Evolutionary conservation across 1,140 invertebrate species (phyloP).

Genomic region (Metaphire vulgaris): DNA sequence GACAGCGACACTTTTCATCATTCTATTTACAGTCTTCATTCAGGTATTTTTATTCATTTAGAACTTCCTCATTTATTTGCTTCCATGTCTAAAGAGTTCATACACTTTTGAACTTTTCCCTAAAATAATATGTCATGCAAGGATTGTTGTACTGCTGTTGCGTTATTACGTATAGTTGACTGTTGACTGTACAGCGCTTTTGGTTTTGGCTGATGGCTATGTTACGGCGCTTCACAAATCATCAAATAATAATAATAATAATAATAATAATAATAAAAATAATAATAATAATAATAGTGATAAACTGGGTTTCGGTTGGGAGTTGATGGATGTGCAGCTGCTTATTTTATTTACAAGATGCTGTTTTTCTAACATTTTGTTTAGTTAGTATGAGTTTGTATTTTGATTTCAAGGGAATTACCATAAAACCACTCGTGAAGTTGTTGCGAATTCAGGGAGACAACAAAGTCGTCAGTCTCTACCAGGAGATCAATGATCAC

Average conservation of each 20-base stretch:
- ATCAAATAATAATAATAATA: no score
- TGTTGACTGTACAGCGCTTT: no score
- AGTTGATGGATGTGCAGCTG: not conserved
- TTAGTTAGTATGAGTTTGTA: slow-evolving; percentile 1
- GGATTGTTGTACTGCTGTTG: not conserved
- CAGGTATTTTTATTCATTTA: slow-evolving; percentile 52
- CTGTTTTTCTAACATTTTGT: no score
- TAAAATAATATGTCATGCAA: no score
- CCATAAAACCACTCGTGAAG: slow-evolving; percentile 90
- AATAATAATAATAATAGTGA: not conserved
- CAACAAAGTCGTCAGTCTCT: slow-evolving; percentile 28
- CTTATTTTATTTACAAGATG: no score
- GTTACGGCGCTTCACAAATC: no score
- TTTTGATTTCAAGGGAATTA: slow-evolving; percentile 65
- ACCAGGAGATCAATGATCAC: slow-evolving; percentile 33
- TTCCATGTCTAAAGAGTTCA: not conserved
- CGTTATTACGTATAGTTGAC: not conserved
- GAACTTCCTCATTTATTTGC: not conserved
- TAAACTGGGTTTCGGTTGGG: no score
- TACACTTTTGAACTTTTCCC: not conserved
- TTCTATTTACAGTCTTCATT: slow-evolving; percentile 96
- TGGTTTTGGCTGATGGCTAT: no score
- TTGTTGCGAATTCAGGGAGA: slow-evolving; percentile 80
- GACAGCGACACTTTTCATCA: slow-evolving; percentile 91
- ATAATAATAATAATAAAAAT: not conserved